phyloP scores from a whole-genome alignment of 2,797 vertebrate species.

The Margarornis squamiger region DNA sequence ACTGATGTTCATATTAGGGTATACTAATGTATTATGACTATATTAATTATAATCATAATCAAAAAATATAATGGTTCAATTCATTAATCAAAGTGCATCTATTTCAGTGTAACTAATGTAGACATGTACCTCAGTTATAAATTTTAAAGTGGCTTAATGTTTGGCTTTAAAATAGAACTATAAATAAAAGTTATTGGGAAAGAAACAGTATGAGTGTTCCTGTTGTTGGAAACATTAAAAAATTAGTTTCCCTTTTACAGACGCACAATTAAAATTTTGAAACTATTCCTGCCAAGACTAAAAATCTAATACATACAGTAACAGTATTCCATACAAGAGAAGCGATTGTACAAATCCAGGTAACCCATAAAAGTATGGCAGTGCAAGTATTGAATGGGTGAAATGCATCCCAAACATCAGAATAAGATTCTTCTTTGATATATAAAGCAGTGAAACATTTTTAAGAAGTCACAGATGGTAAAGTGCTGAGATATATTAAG shows the following conservation, averaged over 20 bases:
- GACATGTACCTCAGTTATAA: background rate
- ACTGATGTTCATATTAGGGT: background rate
- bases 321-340: background rate
- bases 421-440: background rate
- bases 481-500: background rate
- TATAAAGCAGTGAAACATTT: background rate
- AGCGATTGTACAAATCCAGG: background rate
- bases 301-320: background rate
- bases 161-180: background rate
- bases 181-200: background rate
- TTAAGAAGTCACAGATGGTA: background rate
- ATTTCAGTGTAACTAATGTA: background rate
- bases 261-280: background rate
- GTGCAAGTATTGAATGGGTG: background rate
- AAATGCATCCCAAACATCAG: background rate
- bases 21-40: background rate
- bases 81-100: background rate
- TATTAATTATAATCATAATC: background rate
- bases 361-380: background rate
- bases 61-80: background rate
- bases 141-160: background rate
- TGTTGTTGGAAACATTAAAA: background rate
- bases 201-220: background rate
- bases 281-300: background rate
- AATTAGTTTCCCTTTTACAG: background rate